Evolutionary conservation across 1,140 invertebrate species (phyloP), one percentile per base, ranked within the genome.

Genomic region (Drosophila baimaii): DNA sequence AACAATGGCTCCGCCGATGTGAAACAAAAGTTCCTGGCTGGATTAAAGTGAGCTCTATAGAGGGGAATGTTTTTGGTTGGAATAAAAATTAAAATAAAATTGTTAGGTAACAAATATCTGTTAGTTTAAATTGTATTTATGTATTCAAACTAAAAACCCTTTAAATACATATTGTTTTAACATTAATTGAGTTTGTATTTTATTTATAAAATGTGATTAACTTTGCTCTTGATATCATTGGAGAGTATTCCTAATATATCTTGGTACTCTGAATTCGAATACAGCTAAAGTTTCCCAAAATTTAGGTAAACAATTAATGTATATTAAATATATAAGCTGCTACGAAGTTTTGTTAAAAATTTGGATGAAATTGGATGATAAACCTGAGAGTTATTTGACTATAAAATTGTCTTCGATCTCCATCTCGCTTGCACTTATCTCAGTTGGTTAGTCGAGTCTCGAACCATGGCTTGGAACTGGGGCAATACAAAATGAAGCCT

Each of bases 11-110:
- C 44, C 52, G 66, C 44, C 52, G 66, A 77, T 59, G 44, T 64
- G 77, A 72, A 80, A 71, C 57, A 79, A 77, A 72, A 77, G 52
- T 72, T 73, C 65, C 44, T n/a, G 12, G 12, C 6, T 13, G n/a
- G 46, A 5, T 49, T 21, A 23, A 46, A n/a, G 7, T 35, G 27
- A 13, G 29, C 19, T 47, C 41, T 57, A n/a, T n/a, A n/a, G n/a
- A n/a, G 51, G 52, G 8, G 10, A 8, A 47, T 25, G 23, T 62
- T 44, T 17, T 17, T 21, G 25, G 2, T 33, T 51, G 15, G 4
- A 52, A 52, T 10, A 21, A 33, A 52, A 52, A 15, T 15, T n/a
- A 47, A 41, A 12, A 33, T 21, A 21, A 35, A 52, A 35, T 35
- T 7, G 12, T 10, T 21, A 21, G 33, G 21, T 15, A 21, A 15